Conservation (phyloP, 2,888 invertebrate species). For the Drosophila koepferae region DNA sequence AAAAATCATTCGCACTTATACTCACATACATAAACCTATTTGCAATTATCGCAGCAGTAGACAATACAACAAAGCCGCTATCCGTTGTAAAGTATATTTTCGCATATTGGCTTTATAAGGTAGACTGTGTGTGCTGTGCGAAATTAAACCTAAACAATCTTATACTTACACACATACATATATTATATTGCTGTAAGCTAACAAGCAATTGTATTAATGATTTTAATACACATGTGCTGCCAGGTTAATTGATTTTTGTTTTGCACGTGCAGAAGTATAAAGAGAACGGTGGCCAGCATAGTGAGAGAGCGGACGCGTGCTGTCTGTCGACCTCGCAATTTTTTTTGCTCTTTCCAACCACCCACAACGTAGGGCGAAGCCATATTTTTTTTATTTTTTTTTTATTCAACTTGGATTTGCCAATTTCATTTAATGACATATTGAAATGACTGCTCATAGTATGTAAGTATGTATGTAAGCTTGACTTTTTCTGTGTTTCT, state of each 20-base stretch:
- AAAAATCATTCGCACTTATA: background rate
- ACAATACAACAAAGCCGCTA: constrained; percentile 40
- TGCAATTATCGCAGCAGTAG: constrained; percentile 45
- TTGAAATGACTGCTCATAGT: constrained; percentile 19
- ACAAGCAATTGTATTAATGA: constrained; percentile 19
- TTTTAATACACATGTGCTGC: constrained; percentile 67
- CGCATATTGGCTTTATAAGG: constrained; percentile 28
- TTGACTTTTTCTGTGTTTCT: constrained; percentile 12
- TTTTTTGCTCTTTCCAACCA: constrained; percentile 25
- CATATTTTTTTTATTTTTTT: constrained; percentile 34
- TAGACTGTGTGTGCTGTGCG: constrained; percentile 12
- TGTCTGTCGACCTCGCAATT: constrained; percentile 51
- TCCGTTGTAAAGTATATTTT: constrained; percentile 22
- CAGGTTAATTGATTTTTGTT: constrained; percentile 70
- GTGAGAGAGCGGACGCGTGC: constrained; percentile 43
- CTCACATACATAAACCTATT: constrained; percentile 12
- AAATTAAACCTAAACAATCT: constrained; percentile 26
- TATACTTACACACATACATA: too few relatives aligned
- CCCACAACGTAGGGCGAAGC: constrained; percentile 47
- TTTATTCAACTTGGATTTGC: constrained; percentile 33
- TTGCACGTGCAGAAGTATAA: constrained; percentile 58
- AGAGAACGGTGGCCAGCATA: constrained; percentile 36
- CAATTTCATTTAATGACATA: constrained; percentile 38
- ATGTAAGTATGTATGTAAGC: background rate
- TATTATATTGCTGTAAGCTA: constrained; percentile 17